phyloP scores from a whole-genome alignment of 2,113 vertebrate species.

The Aptenodytes patagonicus region DNA sequence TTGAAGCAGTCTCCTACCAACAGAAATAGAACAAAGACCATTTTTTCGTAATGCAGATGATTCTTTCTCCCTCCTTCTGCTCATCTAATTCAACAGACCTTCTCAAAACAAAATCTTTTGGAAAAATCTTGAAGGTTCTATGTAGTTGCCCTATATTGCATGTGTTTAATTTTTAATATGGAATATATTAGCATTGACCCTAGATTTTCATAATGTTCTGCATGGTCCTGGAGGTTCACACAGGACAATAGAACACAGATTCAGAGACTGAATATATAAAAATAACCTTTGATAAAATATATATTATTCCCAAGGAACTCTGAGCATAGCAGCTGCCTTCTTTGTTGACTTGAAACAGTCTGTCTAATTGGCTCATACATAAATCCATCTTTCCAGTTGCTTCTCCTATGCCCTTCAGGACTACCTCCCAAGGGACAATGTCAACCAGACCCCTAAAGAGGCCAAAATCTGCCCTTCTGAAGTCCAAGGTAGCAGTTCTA shows the following conservation, averaged over 20 bases:
- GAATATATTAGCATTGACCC: background rate
- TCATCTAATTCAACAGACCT: background rate
- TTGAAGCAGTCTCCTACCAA: background rate
- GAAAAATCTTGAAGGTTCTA: background rate
- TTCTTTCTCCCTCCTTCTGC: background rate
- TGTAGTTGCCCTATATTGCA: background rate
- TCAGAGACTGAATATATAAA: background rate
- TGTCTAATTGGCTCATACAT: background rate
- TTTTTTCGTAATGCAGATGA: background rate
- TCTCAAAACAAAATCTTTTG: background rate
- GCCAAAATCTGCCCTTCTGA: no score
- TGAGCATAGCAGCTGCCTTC: background rate
- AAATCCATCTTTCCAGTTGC: background rate
- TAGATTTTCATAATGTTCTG: background rate
- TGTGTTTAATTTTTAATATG: background rate
- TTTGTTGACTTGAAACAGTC: background rate
- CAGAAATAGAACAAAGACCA: background rate
- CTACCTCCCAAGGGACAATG: no score
- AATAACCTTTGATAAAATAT: background rate
- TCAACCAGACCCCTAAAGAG: no score
- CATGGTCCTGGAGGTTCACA: background rate
- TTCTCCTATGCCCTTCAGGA: background rate
- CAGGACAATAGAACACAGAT: background rate
- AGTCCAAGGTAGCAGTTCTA: no score
- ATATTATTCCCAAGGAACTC: background rate